Evolutionary conservation across 2,797 vertebrate species (phyloP).

Genomic region (Eptatretus atami): DNA sequence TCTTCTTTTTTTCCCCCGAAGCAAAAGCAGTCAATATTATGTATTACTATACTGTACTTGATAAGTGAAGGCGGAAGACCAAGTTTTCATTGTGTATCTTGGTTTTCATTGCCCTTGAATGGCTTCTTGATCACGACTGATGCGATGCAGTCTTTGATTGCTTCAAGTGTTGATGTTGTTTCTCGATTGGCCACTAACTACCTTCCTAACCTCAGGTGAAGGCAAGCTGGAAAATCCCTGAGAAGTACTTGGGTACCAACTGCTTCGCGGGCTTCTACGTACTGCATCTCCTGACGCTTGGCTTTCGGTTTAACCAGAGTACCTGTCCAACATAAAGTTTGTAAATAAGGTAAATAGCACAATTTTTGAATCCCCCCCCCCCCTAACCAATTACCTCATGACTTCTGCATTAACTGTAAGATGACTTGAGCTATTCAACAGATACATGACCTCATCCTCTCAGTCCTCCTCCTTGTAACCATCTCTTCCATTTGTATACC

Average conservation of each 20-base stretch:
- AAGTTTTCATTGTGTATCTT: no score
- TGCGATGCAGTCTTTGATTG: no score
- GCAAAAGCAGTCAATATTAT: no score
- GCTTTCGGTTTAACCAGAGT: conserved; percentile 40
- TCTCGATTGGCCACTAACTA: no score
- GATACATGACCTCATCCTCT: no score
- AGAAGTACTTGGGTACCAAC: conserved; percentile 25
- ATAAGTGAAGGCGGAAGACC: no score
- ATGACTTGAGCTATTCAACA: no score
- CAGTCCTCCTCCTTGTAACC: not conserved
- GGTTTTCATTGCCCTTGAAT: no score
- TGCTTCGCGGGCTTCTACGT: conserved; percentile 51
- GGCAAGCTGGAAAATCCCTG: conserved; percentile 10
- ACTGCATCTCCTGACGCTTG: conserved; percentile 30
- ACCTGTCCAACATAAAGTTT: conserved; percentile 40
- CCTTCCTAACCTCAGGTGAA: conserved; percentile 13
- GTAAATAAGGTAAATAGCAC: conserved; percentile 28
- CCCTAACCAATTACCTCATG: not conserved
- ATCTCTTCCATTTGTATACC: not conserved
- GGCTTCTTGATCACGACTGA: no score
- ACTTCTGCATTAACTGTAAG: not conserved
- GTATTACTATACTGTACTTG: no score
- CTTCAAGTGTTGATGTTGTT: no score
- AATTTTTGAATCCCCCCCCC: not conserved
- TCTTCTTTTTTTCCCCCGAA: no score